Conservation (phyloP, 1,140 invertebrate species). For the Oreohelix idahoensis region DNA sequence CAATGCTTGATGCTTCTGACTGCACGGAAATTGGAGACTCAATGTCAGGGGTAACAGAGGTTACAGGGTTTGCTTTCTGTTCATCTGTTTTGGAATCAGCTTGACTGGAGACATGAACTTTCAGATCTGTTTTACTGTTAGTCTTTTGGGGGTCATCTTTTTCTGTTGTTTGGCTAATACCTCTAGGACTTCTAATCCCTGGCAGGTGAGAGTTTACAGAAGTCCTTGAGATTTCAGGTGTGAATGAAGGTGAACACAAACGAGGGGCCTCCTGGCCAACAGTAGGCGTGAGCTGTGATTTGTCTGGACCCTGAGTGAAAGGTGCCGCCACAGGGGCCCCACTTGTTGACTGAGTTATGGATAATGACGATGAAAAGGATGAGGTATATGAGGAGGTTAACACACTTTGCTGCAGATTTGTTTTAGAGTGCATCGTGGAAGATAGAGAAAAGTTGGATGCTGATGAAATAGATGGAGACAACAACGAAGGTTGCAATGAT, state of each 20-base stretch:
- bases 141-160: neutral
- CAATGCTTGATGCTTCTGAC: slow-evolving; percentile 33
- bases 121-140: slow-evolving; percentile 12
- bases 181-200: slow-evolving; percentile 13
- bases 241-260: slow-evolving; percentile 27
- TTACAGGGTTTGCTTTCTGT: neutral
- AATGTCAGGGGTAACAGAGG: slow-evolving; percentile 18
- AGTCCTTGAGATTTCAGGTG: slow-evolving; percentile 27
- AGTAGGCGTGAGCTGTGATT: slow-evolving; percentile 36
- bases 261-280: slow-evolving; percentile 32
- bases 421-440: neutral
- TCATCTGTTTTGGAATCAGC: neutral
- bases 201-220: slow-evolving; percentile 23
- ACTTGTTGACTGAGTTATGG: slow-evolving; percentile 7
- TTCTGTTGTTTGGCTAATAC: neutral
- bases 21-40: slow-evolving; percentile 35
- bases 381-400: slow-evolving; percentile 7
- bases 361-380: slow-evolving; percentile 21
- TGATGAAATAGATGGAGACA: neutral
- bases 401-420: neutral
- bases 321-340: slow-evolving; percentile 36
- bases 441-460: slow-evolving; percentile 11
- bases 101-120: neutral
- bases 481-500: slow-evolving; percentile 5
- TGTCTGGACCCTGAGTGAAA: slow-evolving; percentile 39